Evolutionary conservation across 1,140 invertebrate species (phyloP), one percentile per base, ranked within the genome.

Genomic region (Drosophila funebris): DNA sequence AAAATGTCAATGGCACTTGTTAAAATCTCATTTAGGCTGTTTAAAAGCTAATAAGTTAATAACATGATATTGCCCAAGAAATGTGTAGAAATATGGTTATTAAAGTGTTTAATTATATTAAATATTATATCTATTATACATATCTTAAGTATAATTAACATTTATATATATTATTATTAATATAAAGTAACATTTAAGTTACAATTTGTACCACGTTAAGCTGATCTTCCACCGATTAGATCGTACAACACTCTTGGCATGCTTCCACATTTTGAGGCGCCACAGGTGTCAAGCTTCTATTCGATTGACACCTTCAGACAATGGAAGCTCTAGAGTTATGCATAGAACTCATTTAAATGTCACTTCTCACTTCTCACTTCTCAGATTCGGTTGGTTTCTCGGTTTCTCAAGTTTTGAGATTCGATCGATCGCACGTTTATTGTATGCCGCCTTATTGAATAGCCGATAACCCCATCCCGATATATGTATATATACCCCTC

Each of bases 241-340:
- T 43, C 41, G 22, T n/a, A 22, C 18, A 24, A 13, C 20, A n/a
- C 11, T 24, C 20, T 5, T 2, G 2, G 11, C 22, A 60, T 14
- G 63, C 70, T 73, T 60, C 70, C 63, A 68, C 62, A 68, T 36
- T 36, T 53, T 44, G 37, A 33, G 63, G 70, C 70, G 70, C 64
- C 64, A 68, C 56, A 82, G 79, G 79, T 82, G 79, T 83, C 79
- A 83, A 83, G 73, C 77, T 75, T 54, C 75, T 36, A 66, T 78
- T 70, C 63, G 62, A 74, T 82, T 81, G 78, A 81, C 78, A 80
- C 79, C 70, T 73, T 46, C 18, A 13, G 72, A 78, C 78, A 85
- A 81, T 61, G 37, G 61, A 37, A 46, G 18, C 39, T 22, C 56
- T 44, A 18, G 56, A 66, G 56, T 69, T 61, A 62, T 77, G 58